Percentiles rank a stretch among this genome's conserved stretches.
Conservation (phyloP, 2,113 vertebrate species). For the Hydropotes inermis region DNA sequence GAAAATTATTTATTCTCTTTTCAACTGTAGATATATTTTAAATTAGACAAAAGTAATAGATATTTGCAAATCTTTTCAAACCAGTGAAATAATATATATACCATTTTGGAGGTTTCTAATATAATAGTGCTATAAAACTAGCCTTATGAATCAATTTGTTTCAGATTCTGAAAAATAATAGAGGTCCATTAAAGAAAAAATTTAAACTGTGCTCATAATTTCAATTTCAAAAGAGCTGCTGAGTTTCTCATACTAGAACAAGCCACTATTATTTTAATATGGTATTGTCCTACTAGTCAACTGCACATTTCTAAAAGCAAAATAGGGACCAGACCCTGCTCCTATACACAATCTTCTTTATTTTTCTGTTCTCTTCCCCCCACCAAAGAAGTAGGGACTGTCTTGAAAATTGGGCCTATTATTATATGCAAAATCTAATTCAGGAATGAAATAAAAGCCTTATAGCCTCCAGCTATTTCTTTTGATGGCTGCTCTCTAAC, state of each 20-base stretch:
- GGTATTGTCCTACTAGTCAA: neutral
- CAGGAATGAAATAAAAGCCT: constrained; percentile 10
- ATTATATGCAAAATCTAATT: neutral
- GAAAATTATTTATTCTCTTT: neutral
- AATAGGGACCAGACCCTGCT: neutral
- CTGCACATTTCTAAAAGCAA: neutral
- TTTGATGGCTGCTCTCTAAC: constrained; percentile 40
- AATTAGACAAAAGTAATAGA: constrained; percentile 11
- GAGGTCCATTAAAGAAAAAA: neutral
- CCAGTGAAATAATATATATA: neutral
- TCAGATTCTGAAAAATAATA: neutral
- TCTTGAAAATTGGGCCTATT: neutral
- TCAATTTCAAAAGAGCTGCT: constrained; percentile 24
- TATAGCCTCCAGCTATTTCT: neutral
- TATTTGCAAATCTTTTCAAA: constrained; percentile 3
- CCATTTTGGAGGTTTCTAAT: neutral
- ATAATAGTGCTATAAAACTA: neutral
- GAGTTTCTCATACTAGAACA: neutral
- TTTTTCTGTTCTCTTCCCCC: neutral
- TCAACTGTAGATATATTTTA: constrained; percentile 17
- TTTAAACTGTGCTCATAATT: neutral
- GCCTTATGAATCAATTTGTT: constrained; percentile 15
- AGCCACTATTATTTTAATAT: neutral
- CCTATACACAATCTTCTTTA: neutral
- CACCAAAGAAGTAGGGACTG: neutral